Conservation (phyloP, 1,140 invertebrate species). For the Drosophila littoralis region DNA sequence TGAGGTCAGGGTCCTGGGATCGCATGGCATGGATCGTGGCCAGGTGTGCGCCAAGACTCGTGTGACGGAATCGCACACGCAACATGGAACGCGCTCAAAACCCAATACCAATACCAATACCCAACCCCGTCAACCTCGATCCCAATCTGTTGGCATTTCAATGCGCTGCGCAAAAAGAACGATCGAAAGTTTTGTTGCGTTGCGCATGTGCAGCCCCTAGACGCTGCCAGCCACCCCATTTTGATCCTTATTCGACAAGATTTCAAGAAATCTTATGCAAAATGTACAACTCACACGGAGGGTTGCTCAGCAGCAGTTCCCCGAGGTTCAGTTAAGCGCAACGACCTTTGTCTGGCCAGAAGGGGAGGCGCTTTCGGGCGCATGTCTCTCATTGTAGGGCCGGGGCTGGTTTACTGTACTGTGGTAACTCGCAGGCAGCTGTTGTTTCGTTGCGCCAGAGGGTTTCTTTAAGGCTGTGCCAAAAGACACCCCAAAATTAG, state of each 20-base stretch:
- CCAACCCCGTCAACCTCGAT: conserved; percentile 2
- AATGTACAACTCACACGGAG: conserved; percentile 46
- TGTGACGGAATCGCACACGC: conserved; percentile 50
- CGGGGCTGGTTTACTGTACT: conserved; percentile 28
- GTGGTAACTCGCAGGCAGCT: conserved; percentile 54
- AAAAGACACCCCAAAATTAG: conserved; percentile 69
- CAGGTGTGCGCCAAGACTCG: conserved; percentile 77
- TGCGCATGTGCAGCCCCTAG: conserved; percentile 37
- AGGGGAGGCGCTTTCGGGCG: conserved; percentile 49
- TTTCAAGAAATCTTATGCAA: conserved; percentile 48
- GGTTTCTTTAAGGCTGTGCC: conserved; percentile 46
- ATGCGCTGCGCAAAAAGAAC: conserved; percentile 69
- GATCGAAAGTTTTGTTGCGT: conserved; percentile 55
- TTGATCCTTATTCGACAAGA: conserved; percentile 17
- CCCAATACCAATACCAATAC: background rate
- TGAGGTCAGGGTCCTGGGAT: conserved; percentile 51
- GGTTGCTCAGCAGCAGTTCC: conserved; percentile 32
- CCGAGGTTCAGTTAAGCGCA: conserved; percentile 68
- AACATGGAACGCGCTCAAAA: conserved; percentile 42
- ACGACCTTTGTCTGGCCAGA: conserved; percentile 63
- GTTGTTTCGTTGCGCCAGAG: conserved; percentile 67
- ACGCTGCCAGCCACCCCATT: conserved; percentile 57
- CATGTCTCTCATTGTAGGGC: conserved; percentile 29
- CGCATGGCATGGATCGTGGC: conserved; percentile 69
- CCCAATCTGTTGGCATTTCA: conserved; percentile 6